Conservation (phyloP, 37 sponge, comb jelly and placozoan species). For the Beroe forskalii region DNA sequence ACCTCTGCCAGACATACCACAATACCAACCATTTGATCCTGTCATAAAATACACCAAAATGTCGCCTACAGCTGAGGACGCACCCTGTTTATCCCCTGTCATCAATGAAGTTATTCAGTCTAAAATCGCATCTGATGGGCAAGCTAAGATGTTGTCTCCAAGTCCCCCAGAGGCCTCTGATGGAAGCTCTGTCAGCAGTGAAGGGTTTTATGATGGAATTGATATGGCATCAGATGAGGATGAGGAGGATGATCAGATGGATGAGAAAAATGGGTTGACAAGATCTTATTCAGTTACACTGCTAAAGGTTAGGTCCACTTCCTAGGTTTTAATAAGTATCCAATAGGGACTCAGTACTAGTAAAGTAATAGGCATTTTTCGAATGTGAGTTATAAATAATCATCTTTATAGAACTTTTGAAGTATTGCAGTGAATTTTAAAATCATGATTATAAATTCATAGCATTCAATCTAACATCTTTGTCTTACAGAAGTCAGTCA, state of each 20-base stretch:
- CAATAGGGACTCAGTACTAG: too few species aligned
- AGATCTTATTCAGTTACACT: neutral
- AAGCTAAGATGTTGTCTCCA: neutral
- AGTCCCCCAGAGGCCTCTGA: neutral
- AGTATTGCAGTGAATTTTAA: too few species aligned
- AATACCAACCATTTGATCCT: neutral
- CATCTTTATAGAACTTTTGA: too few species aligned
- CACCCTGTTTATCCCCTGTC: neutral
- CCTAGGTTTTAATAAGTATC: neutral
- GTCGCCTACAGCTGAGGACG: neutral
- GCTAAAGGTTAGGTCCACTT: neutral
- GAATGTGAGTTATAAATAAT: too few species aligned
- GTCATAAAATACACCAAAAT: neutral
- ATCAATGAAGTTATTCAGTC: neutral
- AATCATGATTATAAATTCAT: too few species aligned
- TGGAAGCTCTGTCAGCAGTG: neutral
- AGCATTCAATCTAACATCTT: neutral
- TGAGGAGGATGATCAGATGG: neutral
- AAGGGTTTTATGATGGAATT: conserved; percentile 37
- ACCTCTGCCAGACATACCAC: conserved; percentile 30
- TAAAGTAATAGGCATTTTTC: too few species aligned
- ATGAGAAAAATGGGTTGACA: neutral
- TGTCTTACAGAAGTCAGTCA: conserved; percentile 4
- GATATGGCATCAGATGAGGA: conserved; percentile 1
- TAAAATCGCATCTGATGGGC: neutral